Percentiles rank a stretch among this genome's conserved stretches.
These are phyloP conservation scores for Sebastes fasciatus DNA, from an alignment of 2,113 vertebrate genomes.

Conservation along the genomic window DNA sequence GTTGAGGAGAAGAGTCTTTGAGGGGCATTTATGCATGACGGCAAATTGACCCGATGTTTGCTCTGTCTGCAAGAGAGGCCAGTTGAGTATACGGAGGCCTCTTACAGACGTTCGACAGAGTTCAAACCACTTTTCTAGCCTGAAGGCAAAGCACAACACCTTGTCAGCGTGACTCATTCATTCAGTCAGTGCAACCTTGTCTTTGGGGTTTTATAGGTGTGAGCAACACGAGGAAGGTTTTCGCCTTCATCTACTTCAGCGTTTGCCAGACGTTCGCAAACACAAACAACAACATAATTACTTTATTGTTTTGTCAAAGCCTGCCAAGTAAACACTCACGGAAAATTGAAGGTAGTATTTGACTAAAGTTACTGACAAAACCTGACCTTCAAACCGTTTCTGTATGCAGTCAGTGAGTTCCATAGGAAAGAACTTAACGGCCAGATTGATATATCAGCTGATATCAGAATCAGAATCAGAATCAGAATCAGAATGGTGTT, in stretches of 20 bases:
- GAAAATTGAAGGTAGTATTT: constrained; percentile 18
- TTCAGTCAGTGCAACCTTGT: constrained; percentile 15
- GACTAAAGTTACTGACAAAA: not conserved
- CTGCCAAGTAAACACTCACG: constrained; percentile 45
- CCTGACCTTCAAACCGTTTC: constrained; percentile 15
- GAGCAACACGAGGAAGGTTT: not conserved
- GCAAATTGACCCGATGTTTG: constrained; percentile 4
- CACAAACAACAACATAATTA: not conserved
- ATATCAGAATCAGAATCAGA: too few species aligned
- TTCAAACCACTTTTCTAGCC: constrained; percentile 10
- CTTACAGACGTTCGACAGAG: not conserved
- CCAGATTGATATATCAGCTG: too few species aligned
- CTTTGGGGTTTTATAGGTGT: constrained; percentile 16
- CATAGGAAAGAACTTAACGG: not conserved
- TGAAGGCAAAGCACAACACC: not conserved
- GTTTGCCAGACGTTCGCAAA: constrained; percentile 13
- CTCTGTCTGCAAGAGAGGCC: constrained; percentile 6
- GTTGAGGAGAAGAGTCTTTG: not conserved
- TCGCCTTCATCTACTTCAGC: constrained; percentile 9
- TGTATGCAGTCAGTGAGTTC: not conserved
- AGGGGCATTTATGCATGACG: constrained; percentile 11
- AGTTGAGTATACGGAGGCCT: not conserved
- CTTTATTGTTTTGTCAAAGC: constrained; percentile 35
- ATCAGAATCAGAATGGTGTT: too few species aligned
- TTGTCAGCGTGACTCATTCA: constrained; percentile 6